Evolutionary conservation across 23 tunicate species (phyloP).

Genomic region (Styela clava): DNA sequence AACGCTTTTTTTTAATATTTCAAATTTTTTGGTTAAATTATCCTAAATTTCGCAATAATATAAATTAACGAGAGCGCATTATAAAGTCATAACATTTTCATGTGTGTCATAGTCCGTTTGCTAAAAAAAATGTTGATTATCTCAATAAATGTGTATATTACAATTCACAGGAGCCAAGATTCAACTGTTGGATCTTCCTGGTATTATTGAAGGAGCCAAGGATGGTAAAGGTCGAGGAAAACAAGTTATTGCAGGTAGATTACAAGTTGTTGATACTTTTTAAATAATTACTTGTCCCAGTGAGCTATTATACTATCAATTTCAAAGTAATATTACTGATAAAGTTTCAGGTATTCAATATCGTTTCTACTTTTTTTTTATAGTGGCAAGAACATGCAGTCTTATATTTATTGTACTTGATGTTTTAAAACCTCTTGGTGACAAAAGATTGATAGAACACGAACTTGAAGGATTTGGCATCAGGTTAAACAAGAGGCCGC

Average conservation of each 20-base stretch:
- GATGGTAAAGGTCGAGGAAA: slow-evolving; percentile 99
- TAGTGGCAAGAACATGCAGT: slow-evolving; percentile 97
- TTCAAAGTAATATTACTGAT: not conserved
- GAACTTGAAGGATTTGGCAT: slow-evolving; percentile 99
- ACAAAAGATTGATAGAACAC: slow-evolving; percentile 83
- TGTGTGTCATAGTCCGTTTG: too few relatives aligned
- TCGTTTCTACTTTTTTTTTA: too few relatives aligned
- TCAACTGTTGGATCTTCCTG: slow-evolving; percentile 97
- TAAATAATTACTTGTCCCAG: too few relatives aligned
- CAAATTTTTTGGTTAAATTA: too few relatives aligned
- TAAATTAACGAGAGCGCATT: too few relatives aligned
- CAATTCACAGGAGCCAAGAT: slow-evolving; percentile 97
- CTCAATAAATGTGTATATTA: too few relatives aligned
- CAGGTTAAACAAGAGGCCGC: slow-evolving; percentile 91
- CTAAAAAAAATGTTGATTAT: too few relatives aligned
- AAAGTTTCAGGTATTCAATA: too few relatives aligned
- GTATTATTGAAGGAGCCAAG: slow-evolving; percentile 99
- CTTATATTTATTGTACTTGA: slow-evolving; percentile 93
- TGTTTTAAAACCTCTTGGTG: slow-evolving; percentile 98
- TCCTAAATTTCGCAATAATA: too few relatives aligned
- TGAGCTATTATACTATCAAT: not conserved
- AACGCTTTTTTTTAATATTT: too few relatives aligned
- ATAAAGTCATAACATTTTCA: too few relatives aligned
- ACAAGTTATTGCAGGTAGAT: slow-evolving; percentile 93
- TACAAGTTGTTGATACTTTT: not conserved